phyloP scores from a whole-genome alignment of 2,113 vertebrate species.

The Apistogramma diplotaenia region DNA sequence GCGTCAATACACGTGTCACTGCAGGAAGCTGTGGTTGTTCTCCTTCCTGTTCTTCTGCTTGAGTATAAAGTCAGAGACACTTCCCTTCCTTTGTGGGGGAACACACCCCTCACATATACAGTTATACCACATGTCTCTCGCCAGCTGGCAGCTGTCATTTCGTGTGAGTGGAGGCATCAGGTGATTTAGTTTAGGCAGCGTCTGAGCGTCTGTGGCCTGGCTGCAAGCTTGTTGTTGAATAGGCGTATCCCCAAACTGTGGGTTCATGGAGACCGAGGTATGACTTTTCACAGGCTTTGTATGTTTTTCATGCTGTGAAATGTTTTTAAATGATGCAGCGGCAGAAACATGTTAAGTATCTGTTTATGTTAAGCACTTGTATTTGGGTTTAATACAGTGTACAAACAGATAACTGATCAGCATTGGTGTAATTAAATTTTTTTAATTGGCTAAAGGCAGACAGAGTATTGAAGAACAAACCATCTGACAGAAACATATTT shows the following conservation, averaged over 20 bases:
- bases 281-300: constrained; percentile 8
- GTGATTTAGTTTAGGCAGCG: constrained; percentile 11
- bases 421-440: background rate
- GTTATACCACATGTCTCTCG: background rate
- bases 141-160: constrained; percentile 42
- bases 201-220: background rate
- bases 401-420: background rate
- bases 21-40: constrained; percentile 76
- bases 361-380: background rate
- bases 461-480: background rate
- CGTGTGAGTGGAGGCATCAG: constrained; percentile 34
- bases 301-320: background rate
- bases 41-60: constrained; percentile 68
- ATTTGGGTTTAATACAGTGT: background rate
- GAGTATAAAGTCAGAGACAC: constrained; percentile 9
- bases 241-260: background rate
- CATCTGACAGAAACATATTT: background rate
- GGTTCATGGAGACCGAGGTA: constrained; percentile 80
- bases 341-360: background rate
- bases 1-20: constrained; percentile 46
- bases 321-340: background rate
- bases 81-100: constrained; percentile 26
- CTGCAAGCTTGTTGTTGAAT: background rate
- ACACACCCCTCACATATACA: constrained; percentile 14
- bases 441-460: background rate